phyloP scores from a whole-genome alignment of 2,113 vertebrate species.

The Microcebus ravelobensis region DNA sequence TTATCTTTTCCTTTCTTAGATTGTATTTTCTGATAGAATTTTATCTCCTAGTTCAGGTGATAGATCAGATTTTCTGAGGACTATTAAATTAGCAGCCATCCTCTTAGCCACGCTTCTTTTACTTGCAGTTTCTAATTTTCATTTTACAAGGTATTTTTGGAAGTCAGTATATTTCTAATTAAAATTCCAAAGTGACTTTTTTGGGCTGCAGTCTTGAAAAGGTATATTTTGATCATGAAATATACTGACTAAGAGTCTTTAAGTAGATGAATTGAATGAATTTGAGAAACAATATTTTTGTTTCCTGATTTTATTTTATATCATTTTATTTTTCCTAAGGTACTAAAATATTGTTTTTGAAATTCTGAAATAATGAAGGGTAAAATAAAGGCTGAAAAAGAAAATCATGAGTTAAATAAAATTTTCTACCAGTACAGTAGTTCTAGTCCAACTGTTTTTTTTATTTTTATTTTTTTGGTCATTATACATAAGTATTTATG shows the following conservation, averaged over 20 bases:
- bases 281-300: conserved; percentile 41
- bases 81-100: background rate
- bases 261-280: background rate
- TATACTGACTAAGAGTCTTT: conserved; percentile 5
- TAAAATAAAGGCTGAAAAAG: background rate
- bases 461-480: background rate
- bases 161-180: conserved; percentile 29
- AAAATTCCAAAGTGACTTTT: conserved; percentile 34
- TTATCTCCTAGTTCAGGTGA: background rate
- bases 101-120: background rate
- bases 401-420: conserved; percentile 36
- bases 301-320: conserved; percentile 48
- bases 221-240: conserved; percentile 38
- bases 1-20: background rate
- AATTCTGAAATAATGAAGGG: conserved; percentile 34
- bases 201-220: background rate
- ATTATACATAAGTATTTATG: background rate
- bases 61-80: conserved; percentile 18
- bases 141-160: conserved; percentile 28
- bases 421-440: background rate
- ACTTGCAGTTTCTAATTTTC: conserved; percentile 24
- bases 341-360: conserved; percentile 12
- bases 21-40: conserved; percentile 49
- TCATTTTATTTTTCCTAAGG: background rate
- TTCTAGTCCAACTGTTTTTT: background rate